These are phyloP conservation scores for Platycnemis pennipes DNA, from an alignment of 2,888 invertebrate genomes.

Conservation along the genomic window DNA sequence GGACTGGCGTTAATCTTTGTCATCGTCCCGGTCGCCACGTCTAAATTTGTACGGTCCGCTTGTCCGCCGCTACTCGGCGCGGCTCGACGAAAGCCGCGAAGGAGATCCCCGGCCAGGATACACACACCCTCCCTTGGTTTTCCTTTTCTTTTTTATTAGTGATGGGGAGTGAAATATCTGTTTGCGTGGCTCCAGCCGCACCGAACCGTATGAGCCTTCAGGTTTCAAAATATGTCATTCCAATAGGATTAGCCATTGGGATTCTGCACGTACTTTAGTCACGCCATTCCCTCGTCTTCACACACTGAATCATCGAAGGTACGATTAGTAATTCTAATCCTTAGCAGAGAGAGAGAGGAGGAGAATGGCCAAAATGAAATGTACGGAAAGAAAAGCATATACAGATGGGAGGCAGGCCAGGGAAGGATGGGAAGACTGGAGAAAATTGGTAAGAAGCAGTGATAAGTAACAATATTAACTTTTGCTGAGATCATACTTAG, in stretches of 20 bases:
- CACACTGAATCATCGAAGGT: too few species aligned
- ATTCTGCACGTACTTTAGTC: not conserved
- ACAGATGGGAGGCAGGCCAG: too few species aligned
- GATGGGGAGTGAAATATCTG: not conserved
- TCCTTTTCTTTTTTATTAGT: not conserved
- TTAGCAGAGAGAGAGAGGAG: too few species aligned
- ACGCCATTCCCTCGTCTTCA: not conserved
- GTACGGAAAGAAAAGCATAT: too few species aligned
- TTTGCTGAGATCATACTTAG: too few species aligned
- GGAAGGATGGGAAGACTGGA: too few species aligned
- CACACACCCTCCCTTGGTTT: not conserved
- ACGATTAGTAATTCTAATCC: too few species aligned
- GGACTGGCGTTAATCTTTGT: constrained; percentile 12
- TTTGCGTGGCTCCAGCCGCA: not conserved
- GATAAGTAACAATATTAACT: too few species aligned
- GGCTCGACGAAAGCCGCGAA: constrained; percentile 14
- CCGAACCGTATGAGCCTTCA: not conserved
- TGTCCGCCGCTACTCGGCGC: constrained; percentile 20
- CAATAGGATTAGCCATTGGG: not conserved
- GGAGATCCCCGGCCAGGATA: not conserved
- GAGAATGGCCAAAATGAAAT: too few species aligned
- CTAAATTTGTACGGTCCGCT: constrained; percentile 23
- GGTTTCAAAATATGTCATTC: not conserved
- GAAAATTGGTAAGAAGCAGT: too few species aligned
- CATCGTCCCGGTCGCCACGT: constrained; percentile 27